phyloP scores from a whole-genome alignment of 1,140 invertebrate genomes.

The Drosophila auraria region DNA sequence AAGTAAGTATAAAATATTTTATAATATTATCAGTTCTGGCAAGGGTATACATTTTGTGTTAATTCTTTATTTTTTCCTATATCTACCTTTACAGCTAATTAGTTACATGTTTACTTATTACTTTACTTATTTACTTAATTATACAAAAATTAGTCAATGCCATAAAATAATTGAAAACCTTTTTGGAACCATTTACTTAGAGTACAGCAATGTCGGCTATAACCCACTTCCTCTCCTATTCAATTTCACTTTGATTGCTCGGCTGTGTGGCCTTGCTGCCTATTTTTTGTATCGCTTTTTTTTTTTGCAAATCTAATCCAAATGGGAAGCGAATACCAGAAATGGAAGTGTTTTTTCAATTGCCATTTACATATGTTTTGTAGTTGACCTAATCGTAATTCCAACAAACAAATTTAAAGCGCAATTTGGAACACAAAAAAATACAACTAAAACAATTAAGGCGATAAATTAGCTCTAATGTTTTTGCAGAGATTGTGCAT shows the following conservation, averaged over 20 bases:
- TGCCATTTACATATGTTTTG: constrained; percentile 29
- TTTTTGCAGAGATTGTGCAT: constrained; percentile 18
- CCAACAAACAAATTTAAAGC: constrained; percentile 31
- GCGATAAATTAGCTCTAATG: constrained; percentile 29
- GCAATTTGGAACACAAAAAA: constrained; percentile 12
- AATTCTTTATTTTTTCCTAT: not conserved
- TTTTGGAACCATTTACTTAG: not conserved
- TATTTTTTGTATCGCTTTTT: constrained; percentile 8
- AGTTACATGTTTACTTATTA: not conserved
- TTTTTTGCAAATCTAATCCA: constrained; percentile 50
- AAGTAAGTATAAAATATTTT: too few species aligned
- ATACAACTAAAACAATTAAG: constrained; percentile 21
- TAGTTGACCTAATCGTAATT: constrained; percentile 44
- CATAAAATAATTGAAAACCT: not conserved
- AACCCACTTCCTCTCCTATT: constrained; percentile 15
- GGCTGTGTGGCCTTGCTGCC: constrained; percentile 37
- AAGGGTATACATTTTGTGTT: too few species aligned
- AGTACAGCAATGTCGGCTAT: not conserved
- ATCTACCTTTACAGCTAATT: not conserved
- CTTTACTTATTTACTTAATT: too few species aligned
- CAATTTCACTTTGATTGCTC: constrained; percentile 32
- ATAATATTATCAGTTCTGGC: too few species aligned
- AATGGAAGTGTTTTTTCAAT: constrained; percentile 38
- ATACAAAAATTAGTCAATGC: too few species aligned
- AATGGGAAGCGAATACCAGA: constrained; percentile 43